Evolutionary conservation across 37 sponge, comb jelly and placozoan genomes (phyloP).

Genomic region (Bolinopsis microptera): DNA sequence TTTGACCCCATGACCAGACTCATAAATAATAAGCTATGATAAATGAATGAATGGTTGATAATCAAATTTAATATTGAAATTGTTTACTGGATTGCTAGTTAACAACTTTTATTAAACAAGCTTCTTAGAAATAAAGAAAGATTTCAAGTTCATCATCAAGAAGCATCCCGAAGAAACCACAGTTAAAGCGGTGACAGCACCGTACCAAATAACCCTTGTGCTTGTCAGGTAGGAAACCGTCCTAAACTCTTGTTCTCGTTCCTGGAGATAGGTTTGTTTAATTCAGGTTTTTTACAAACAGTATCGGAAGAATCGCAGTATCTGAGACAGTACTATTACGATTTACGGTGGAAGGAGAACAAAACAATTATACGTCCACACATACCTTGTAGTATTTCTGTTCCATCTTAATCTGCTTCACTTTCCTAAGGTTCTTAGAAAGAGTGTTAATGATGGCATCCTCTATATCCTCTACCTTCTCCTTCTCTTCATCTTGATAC

Average conservation of each 20-base stretch:
- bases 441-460: background rate
- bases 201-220: background rate
- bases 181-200: background rate
- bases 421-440: background rate
- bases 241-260: constrained; percentile 21
- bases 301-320: no score
- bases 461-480: background rate
- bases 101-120: constrained; percentile 4
- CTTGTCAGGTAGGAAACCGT: background rate
- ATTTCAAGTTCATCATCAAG: background rate
- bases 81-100: no score
- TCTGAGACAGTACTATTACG: no score
- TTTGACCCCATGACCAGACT: no score
- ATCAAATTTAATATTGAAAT: no score
- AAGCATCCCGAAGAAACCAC: background rate
- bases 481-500: constrained; percentile 16
- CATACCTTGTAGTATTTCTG: constrained; percentile 7
- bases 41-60: no score
- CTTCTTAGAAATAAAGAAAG: constrained; percentile 21
- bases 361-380: no score
- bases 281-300: no score
- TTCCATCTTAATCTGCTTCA: constrained; percentile 22
- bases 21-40: no score
- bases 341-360: no score
- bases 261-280: no score